Evolutionary conservation across 35 echinoderm and acorn worm species (phyloP).

Genomic region (Apostichopus californicus): DNA sequence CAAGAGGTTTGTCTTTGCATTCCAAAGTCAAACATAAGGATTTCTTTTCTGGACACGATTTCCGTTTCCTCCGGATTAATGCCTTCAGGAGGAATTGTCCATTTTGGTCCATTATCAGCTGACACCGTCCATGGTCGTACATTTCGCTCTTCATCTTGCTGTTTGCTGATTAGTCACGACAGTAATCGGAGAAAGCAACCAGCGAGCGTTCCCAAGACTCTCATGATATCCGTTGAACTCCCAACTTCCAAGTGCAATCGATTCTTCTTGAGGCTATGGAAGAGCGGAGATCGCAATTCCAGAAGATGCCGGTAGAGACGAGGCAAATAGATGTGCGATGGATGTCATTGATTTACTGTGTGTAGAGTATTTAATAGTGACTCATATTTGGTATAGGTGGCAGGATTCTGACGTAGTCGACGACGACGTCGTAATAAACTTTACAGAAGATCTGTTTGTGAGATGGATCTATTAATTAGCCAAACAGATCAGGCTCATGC

Average conservation of each 20-base stretch:
- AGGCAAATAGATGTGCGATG: background rate
- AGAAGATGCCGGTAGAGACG: background rate
- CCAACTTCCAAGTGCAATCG: conserved; percentile 19
- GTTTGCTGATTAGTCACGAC: conserved; percentile 19
- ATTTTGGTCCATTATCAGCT: conserved; percentile 36
- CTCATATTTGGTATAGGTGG: background rate
- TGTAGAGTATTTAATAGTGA: background rate
- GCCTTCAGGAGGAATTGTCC: conserved; percentile 33
- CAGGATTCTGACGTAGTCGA: background rate
- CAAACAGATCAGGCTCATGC: background rate
- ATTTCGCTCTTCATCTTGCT: background rate
- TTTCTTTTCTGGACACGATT: conserved; percentile 6
- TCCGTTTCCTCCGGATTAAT: background rate
- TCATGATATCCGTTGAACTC: background rate
- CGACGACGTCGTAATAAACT: background rate
- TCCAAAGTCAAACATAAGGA: background rate
- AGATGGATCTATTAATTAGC: conserved; percentile 9
- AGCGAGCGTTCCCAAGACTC: conserved; percentile 4
- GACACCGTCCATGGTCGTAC: conserved; percentile 13
- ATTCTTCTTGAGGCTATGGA: conserved; percentile 12
- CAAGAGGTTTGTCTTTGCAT: conserved; percentile 7
- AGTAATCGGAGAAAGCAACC: background rate
- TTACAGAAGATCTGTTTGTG: background rate
- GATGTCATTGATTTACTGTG: conserved; percentile 36
- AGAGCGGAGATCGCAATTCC: background rate